Evolutionary conservation across 2,888 invertebrate genomes (phyloP).

Genomic region (Apodemia hepburni): DNA sequence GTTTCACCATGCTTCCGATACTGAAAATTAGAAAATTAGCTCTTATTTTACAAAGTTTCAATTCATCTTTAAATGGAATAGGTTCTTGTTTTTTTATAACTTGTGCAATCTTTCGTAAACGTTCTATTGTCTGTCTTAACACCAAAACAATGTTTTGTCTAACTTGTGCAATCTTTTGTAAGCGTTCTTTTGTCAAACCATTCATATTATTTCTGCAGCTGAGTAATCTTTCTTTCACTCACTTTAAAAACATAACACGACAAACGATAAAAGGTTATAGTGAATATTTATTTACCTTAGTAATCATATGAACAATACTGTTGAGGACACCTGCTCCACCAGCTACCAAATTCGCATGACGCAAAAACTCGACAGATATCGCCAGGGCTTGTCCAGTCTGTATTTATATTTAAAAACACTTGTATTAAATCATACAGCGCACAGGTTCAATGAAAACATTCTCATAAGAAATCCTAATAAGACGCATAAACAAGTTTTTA

Average conservation of each 20-base stretch:
- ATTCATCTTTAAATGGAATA: too few species aligned
- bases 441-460: background rate
- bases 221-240: too few species aligned
- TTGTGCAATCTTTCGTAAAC: too few species aligned
- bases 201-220: too few species aligned
- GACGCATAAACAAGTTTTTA: too few species aligned
- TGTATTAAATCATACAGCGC: too few species aligned
- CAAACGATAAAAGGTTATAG: background rate
- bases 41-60: background rate
- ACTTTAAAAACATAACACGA: background rate
- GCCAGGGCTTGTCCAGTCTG: constrained; percentile 64
- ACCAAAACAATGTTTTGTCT: too few species aligned
- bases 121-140: too few species aligned
- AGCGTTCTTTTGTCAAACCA: too few species aligned
- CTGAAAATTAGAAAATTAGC: constrained; percentile 37
- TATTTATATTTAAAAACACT: constrained; percentile 22
- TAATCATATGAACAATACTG: constrained; percentile 59
- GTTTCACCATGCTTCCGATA: constrained; percentile 63
- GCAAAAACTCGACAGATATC: constrained; percentile 61
- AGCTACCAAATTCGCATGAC: constrained; percentile 63
- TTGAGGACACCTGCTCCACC: constrained; percentile 68
- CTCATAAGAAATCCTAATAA: too few species aligned
- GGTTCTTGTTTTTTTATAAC: too few species aligned
- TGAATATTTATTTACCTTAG: constrained; percentile 48
- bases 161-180: too few species aligned